phyloP scores from a whole-genome alignment of 2,797 vertebrate genomes.

The Macropus fuliginosus region DNA sequence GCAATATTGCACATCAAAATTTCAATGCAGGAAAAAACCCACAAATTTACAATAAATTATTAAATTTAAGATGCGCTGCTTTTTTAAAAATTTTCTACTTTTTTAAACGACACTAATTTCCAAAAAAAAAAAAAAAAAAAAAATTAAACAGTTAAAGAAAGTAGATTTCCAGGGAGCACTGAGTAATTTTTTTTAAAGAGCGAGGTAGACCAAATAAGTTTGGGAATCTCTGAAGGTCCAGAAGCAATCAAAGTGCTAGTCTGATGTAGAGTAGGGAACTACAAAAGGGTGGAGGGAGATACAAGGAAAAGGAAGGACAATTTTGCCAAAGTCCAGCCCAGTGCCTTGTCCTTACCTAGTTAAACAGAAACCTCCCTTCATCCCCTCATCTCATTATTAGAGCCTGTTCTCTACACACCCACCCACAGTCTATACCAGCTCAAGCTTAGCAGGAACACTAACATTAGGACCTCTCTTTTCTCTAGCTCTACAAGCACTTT shows the following conservation, averaged over 20 bases:
- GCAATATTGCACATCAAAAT: too few relatives aligned
- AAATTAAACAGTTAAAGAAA: too few relatives aligned
- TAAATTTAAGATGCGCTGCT: too few relatives aligned
- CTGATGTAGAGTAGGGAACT: not conserved
- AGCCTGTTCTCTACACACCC: not conserved
- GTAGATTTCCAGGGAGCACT: too few relatives aligned
- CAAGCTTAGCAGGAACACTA: not conserved
- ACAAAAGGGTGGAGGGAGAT: not conserved
- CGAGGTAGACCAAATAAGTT: too few relatives aligned
- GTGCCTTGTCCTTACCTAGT: conserved; percentile 45
- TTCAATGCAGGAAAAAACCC: too few relatives aligned
- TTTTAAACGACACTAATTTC: too few relatives aligned
- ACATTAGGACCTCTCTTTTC: not conserved
- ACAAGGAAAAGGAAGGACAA: not conserved
- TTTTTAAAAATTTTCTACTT: too few relatives aligned
- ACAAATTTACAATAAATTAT: too few relatives aligned
- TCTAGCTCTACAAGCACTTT: not conserved
- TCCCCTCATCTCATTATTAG: not conserved
- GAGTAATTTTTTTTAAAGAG: too few relatives aligned
- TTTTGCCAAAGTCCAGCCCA: not conserved
- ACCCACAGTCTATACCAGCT: conserved; percentile 13
- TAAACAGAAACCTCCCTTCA: conserved; percentile 44
- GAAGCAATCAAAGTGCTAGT: not conserved
- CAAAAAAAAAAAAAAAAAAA: too few relatives aligned
- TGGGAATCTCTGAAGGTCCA: not conserved